Evolutionary conservation across 2,797 vertebrate genomes (phyloP), one percentile per base, ranked within the genome.

Genomic region (Trematomus bernacchii): DNA sequence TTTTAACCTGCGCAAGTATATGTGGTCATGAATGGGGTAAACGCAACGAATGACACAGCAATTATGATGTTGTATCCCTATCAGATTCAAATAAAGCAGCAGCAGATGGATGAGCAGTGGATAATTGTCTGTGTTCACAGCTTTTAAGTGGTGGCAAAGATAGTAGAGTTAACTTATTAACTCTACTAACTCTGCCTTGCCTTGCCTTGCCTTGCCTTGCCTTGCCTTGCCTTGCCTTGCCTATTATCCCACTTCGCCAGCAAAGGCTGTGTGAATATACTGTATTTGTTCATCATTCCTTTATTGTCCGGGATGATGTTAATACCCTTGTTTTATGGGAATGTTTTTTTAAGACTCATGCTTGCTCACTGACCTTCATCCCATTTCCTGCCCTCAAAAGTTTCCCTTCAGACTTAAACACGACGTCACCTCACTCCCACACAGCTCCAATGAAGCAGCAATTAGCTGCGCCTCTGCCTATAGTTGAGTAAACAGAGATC

Each of bases 301-400:
- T 27, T 55, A 11, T 55, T 18, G 3, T 55, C 33, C 11, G 54
- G 21, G 21, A 59, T 50, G 19, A 3, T 43, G 19, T 51, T 27
- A 19, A 19, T 50, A 43, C 2, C 10, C 37, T 30, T 48, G 30
- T 16, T 42, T 42, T 27, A 16, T 33, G 30, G 3, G 1, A 33
- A 33, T 83, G 50, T 85, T 77, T 81, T 69, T 76, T 68, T 73
- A 60, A 83, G 76, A 68, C 44, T 63, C 11, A 23, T 6, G 10
- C 57, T 63, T 53, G 46, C 65, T 63, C 8, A 6, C 57, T 60
- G 19, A 12, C 44, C 30, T 43, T 77, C 64, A 53, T 74, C 59
- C 64, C 5, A 3, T 69, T 44, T 70, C 53, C 18, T 69, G 77
- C 46, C 72, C 58, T 75, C 64, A 64, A 69, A 73, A 75, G 62